Evolutionary conservation across 2,888 invertebrate genomes (phyloP), one percentile per base, ranked within the genome.

Genomic region (Drosophila rubida): DNA sequence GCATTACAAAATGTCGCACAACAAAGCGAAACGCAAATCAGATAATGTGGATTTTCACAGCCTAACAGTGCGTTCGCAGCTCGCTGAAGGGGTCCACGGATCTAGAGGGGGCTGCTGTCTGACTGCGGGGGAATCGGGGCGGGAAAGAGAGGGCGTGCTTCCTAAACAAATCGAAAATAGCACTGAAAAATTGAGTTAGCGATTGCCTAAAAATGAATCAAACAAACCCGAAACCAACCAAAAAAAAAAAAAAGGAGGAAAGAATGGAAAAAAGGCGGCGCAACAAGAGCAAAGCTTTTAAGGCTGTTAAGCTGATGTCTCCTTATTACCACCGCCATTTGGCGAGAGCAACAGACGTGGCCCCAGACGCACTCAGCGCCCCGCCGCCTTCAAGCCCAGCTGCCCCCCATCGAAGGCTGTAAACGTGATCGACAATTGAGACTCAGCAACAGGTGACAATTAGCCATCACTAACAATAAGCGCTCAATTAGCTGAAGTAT

Each of bases 1-100:
- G 87, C 85, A 84, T 81, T 87, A 84, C 81, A 64, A 66, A 75
- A 84, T 75, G 80, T 77, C 58, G 30, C 57, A 66, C 65, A 59
- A 65, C 63, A 83, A 83, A 77, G 77, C 57, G 66, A 63, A 74
- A 42, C 35, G 54, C 53, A 51, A 59, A 69, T 70, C 80, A 66
- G 75, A 80, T 75, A 86, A 81, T 80, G 71, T 71, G 55, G 71
- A 76, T 76, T 83, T 68, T 66, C 71, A 66, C 70, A 65, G 57
- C 60, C 54, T 46, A 59, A 63, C 63, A 58, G 22, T 46, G 30
- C 23, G 42, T 13, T 51, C 8, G 8, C n/a, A 22, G 13, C 19
- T 4, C 9, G 9, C 27, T 27, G 30, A 32, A 32, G 32, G 9
- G 11, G 2, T 11, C n/a, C n/a, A n/a, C n/a, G n/a, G n/a, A n/a